Percentiles rank a stretch among this genome's conserved stretches.
Conservation (phyloP, 2,113 vertebrate genomes). For the Oncorhynchus nerka region DNA sequence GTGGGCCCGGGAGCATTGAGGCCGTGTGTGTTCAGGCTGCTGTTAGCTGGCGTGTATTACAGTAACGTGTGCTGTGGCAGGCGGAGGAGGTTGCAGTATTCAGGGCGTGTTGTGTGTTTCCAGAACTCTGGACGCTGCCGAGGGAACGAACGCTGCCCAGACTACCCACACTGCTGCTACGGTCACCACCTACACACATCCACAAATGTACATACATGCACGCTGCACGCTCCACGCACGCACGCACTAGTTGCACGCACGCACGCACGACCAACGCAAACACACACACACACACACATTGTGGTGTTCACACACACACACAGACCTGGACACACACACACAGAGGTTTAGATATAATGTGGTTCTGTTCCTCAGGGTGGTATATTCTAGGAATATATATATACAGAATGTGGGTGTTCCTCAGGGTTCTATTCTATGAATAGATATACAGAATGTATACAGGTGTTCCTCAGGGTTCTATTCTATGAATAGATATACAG, state of each 20-base stretch:
- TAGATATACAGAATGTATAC: no score
- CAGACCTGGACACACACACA: no score
- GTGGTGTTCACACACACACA: no score
- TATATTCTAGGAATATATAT: no score
- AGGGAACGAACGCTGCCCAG: conserved; percentile 82
- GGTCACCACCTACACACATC: conserved; percentile 79
- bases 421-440: no score
- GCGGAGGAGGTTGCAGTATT: conserved; percentile 54
- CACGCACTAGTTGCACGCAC: background rate
- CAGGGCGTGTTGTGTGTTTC: conserved; percentile 73
- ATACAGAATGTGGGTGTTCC: no score
- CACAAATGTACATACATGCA: conserved; percentile 70
- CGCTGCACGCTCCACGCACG: background rate
- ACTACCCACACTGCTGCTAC: conserved; percentile 85
- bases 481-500: no score
- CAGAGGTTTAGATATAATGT: no score
- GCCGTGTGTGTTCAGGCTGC: conserved; percentile 71
- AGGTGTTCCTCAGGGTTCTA: no score
- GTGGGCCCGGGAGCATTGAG: conserved; percentile 81
- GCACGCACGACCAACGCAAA: no score
- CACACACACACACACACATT: background rate
- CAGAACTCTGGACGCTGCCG: conserved; percentile 80
- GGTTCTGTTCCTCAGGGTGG: no score
- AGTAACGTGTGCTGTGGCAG: conserved; percentile 46
- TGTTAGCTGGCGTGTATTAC: conserved; percentile 31